Evolutionary conservation across 2,888 invertebrate genomes (phyloP), one percentile per base, ranked within the genome.

Genomic region (Erpobdella octoculata): DNA sequence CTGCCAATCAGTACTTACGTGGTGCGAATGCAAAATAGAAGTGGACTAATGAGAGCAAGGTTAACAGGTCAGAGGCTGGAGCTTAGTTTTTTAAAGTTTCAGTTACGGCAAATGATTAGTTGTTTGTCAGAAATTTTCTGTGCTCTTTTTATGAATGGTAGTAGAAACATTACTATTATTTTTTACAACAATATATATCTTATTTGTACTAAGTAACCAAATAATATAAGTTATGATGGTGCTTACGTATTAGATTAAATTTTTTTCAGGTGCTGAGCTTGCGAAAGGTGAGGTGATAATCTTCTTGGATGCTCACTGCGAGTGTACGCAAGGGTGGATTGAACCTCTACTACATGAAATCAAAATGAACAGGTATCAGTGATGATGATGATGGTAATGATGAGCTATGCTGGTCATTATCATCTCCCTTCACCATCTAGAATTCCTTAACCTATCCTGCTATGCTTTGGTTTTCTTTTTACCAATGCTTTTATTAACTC

Each of bases 31-130:
- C 90, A 90, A 79, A 91, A 91, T 81, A 88, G 98, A 76, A 95
- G 95, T 5, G 98, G 98, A 35, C 86, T 99, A 74, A 98, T 98
- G 80, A 87, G 97, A 77, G 97, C 98, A 3, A 87, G 98, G 76
- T 87, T 99, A 74, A 86, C 94, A 78, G 98, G 98, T 75, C 71
- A n/a, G n/a, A n/a, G n/a, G n/a, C n/a, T n/a, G n/a, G n/a, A n/a
- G n/a, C n/a, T 53, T 46, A 2, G 3, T 46, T 46, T 46, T 46
- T 46, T n/a, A 46, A 3, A n/a, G 46, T n/a, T 21, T n/a, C 18
- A 46, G 46, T 46, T 46, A 46, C 5, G 18, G 41, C 41, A 41
- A 41, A 41, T 18, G 9, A 41, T 41, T 18, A 41, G 9, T 18
- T 53, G 53, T 53, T 53, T n/a, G 4, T 53, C 21, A 41, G 9